These are phyloP conservation scores for Amphibalanus amphitrite DNA, from an alignment of 1,140 invertebrate species.

Conservation along the genomic window DNA sequence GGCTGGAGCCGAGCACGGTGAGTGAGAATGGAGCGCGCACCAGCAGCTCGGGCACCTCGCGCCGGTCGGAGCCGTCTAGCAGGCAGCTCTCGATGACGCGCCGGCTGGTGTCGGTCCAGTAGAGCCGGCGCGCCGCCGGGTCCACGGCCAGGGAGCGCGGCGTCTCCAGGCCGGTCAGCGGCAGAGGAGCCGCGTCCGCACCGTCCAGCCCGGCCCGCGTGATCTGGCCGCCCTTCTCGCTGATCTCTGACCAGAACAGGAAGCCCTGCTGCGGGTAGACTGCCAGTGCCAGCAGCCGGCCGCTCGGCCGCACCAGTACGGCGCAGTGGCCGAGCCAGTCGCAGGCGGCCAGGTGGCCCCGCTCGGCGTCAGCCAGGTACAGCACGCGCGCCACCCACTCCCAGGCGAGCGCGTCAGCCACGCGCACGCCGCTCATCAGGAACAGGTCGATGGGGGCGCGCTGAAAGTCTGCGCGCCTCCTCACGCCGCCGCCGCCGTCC, in stretches of 20 bases:
- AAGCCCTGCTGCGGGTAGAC: conserved; percentile 42
- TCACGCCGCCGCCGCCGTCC: background rate
- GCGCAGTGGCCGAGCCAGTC: background rate
- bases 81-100: conserved; percentile 31
- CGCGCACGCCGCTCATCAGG: background rate
- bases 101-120: conserved; percentile 37
- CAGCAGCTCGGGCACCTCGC: background rate
- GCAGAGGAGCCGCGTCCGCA: background rate
- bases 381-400: background rate
- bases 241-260: conserved; percentile 43
- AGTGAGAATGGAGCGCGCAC: background rate
- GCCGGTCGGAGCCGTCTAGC: conserved; percentile 37
- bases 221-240: conserved; percentile 24
- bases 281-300: conserved; percentile 29
- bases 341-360: background rate
- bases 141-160: conserved; percentile 40
- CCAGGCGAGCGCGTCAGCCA: background rate
- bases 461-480: background rate
- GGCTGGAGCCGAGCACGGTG: background rate
- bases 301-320: background rate
- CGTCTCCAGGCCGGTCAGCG: conserved; percentile 26
- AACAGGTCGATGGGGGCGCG: background rate
- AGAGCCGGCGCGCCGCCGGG: conserved; percentile 39
- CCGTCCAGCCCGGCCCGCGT: conserved; percentile 1
- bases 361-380: background rate